Evolutionary conservation across 2,797 vertebrate species (phyloP).

Genomic region (Anguilla obscura): DNA sequence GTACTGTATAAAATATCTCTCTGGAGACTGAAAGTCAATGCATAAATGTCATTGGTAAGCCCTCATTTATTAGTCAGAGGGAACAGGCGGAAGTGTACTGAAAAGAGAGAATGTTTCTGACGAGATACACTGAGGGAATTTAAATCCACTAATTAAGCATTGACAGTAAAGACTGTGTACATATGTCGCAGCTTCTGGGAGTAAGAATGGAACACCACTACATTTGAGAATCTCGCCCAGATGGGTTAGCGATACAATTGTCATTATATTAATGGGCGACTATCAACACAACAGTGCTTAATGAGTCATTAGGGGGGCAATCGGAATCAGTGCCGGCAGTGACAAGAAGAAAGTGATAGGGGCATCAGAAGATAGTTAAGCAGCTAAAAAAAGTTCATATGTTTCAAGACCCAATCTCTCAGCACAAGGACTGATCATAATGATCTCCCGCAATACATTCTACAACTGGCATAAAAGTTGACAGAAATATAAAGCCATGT

Average conservation of each 20-base stretch:
- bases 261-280: not conserved
- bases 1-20: not conserved
- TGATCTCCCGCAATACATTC: not conserved
- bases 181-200: not conserved
- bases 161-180: not conserved
- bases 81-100: not conserved
- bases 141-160: not conserved
- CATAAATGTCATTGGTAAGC: not conserved
- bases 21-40: not conserved
- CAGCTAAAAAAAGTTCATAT: not conserved
- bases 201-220: not conserved
- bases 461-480: not conserved
- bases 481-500: not conserved
- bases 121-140: not conserved
- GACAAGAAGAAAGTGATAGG: not conserved
- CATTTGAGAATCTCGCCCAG: not conserved
- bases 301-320: not conserved
- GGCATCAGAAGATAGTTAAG: not conserved
- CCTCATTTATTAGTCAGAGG: slow-evolving; percentile 3
- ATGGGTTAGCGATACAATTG: not conserved
- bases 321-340: not conserved
- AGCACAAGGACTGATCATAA: not conserved
- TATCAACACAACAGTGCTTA: not conserved
- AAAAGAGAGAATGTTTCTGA: not conserved
- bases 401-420: not conserved